A percentile compares a stretch with the other conserved stretches of the same genome.
These are phyloP conservation scores for Suncus etruscus DNA, from an alignment of 2,113 vertebrate species.

Conservation along the genomic window DNA sequence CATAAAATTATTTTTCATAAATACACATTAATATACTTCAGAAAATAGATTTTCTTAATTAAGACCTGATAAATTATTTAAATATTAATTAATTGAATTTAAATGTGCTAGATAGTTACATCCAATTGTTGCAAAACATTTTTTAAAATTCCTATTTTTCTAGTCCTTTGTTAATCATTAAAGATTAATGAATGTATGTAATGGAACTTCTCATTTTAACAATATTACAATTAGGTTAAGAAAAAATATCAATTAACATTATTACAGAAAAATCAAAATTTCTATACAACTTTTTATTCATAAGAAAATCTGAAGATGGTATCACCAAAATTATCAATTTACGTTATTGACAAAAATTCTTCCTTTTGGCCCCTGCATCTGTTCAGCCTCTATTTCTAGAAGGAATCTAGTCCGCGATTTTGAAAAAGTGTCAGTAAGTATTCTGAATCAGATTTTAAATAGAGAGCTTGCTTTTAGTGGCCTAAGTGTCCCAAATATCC, in stretches of 20 bases:
- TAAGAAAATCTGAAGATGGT: not conserved
- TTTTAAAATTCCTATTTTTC: not conserved
- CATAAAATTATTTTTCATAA: not conserved
- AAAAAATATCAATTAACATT: slow-evolving; percentile 5
- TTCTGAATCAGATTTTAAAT: not conserved
- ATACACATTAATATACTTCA: not conserved
- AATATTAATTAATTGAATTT: slow-evolving; percentile 37
- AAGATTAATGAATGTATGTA: not conserved
- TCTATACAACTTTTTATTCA: not conserved
- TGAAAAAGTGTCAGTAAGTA: not conserved
- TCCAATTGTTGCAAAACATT: not conserved
- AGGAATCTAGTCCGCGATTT: not conserved
- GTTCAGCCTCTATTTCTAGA: not conserved
- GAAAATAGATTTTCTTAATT: slow-evolving; percentile 9
- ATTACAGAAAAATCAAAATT: not conserved
- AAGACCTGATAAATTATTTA: not conserved
- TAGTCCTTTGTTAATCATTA: not conserved
- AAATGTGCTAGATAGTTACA: not conserved
- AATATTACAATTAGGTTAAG: not conserved
- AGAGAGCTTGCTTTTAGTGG: not conserved
- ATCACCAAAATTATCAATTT: not conserved
- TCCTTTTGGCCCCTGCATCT: not conserved
- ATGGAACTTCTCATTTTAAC: not conserved
- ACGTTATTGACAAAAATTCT: slow-evolving; percentile 14
- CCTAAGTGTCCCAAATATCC: not conserved